Evolutionary conservation across 2,888 invertebrate genomes (phyloP), one percentile per base, ranked within the genome.

Genomic region (Panzeria rudis): DNA sequence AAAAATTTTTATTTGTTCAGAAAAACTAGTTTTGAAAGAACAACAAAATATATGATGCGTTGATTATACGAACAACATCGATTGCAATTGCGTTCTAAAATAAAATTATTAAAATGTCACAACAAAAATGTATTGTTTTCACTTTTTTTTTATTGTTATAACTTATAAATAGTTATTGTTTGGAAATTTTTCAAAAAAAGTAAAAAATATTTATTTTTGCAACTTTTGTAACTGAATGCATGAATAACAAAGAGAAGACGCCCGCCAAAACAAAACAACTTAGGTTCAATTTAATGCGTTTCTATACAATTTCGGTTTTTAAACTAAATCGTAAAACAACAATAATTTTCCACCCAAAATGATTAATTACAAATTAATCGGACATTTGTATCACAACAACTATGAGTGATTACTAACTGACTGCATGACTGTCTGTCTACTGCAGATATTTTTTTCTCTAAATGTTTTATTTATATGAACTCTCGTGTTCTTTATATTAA

Each of bases 331-430:
- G 54, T 32, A 68, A 25, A 35, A 29, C 44, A 61, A 81, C 15
- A 75, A 73, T 38, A 79, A 73, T 82, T 83, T 83, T 83, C 83
- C 83, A 66, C 15, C 47, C 17, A 66, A 38, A 69, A 72, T 77
- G 77, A 83, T 83, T 77, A 83, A 78, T 83, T 78, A 61, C 32
- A 59, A 17, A 35, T 72, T 68, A 68, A 73, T 59, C 44, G 32
- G 41, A 32, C 77, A 50, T 38, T 54, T 47, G 17, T 47, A 64
- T 20, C 15, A 56, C 38, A 68, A 32, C 66, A 72, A 68, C 41
- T 64, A 32, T 35, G 56, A 20, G 38, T 35, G 61, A 66, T 32
- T 50, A 32, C 50, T 4, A 6, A 6, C 8, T 41, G 41, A 52
- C 38, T 61, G 64, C 3, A 13, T 75, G 23, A 69, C 52, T 52